A percentile compares a stretch with the other conserved stretches of the same genome.
These are phyloP conservation scores for Cylas formicarius DNA, from an alignment of 1,140 invertebrate genomes.

Conservation along the genomic window DNA sequence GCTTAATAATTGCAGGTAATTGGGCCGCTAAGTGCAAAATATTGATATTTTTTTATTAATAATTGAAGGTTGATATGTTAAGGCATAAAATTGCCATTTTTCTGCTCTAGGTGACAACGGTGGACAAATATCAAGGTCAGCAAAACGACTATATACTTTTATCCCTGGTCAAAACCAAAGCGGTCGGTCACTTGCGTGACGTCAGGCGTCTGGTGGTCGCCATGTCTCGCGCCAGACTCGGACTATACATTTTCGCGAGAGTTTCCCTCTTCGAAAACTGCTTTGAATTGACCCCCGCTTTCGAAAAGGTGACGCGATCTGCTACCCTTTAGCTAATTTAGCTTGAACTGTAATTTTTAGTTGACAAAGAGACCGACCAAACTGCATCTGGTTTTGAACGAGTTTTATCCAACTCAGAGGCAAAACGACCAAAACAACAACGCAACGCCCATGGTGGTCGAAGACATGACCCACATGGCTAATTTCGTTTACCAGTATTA, in stretches of 20 bases:
- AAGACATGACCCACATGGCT: conserved; percentile 90
- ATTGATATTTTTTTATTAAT: too few relatives aligned
- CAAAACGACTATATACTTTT: conserved; percentile 98
- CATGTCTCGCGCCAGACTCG: conserved; percentile 94
- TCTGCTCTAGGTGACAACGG: conserved; percentile 67
- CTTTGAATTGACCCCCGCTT: conserved; percentile 91
- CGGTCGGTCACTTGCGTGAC: conserved; percentile 95
- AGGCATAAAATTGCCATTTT: conserved; percentile 1
- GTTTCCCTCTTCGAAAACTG: conserved; percentile 92
- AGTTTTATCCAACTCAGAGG: conserved; percentile 68
- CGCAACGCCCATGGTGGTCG: conserved; percentile 49
- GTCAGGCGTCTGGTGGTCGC: conserved; percentile 94
- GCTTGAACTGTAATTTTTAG: conserved; percentile 31
- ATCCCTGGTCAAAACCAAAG: conserved; percentile 90
- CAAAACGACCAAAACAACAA: conserved; percentile 39
- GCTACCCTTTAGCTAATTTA: background rate
- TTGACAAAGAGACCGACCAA: conserved; percentile 62
- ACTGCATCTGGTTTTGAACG: conserved; percentile 68
- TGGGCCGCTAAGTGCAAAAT: too few relatives aligned
- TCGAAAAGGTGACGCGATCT: conserved; percentile 68
- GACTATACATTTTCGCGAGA: conserved; percentile 93
- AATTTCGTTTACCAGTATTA: conserved; percentile 89
- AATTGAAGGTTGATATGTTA: conserved; percentile 3
- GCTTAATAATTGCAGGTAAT: conserved; percentile 8
- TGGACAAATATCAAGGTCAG: conserved; percentile 99